Percentiles rank a stretch among this genome's conserved stretches.
Conservation (phyloP, 2,888 invertebrate genomes). For the Philonicus albiceps region DNA sequence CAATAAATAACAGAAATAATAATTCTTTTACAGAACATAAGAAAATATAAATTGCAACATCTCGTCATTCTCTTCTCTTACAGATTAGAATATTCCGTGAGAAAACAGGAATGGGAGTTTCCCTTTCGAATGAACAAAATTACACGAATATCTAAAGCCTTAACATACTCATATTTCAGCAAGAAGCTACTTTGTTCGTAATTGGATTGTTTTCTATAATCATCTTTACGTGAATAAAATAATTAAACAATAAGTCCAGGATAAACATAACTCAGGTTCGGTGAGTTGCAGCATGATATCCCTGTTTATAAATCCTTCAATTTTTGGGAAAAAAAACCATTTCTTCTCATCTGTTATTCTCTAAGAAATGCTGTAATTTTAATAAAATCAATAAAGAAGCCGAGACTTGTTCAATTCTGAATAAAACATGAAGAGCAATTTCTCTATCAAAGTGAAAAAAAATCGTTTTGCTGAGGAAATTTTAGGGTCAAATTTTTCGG, state of each 20-base stretch:
- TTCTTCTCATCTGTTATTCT: neutral
- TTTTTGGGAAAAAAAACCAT: neutral
- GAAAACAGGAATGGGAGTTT: neutral
- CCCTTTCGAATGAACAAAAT: neutral
- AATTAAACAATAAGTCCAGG: neutral
- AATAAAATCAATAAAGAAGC: neutral
- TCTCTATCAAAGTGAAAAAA: neutral
- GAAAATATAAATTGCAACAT: neutral
- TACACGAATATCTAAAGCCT: neutral
- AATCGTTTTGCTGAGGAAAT: neutral
- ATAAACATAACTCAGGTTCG: neutral
- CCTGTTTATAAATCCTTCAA: neutral
- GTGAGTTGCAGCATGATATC: neutral
- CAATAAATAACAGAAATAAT: neutral
- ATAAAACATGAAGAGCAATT: neutral
- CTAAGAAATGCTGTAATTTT: neutral
- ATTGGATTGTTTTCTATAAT: neutral
- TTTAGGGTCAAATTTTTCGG: neutral
- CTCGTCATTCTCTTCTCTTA: neutral
- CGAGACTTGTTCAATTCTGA: neutral
- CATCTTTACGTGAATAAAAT: neutral
- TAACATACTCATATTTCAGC: neutral
- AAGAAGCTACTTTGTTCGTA: neutral
- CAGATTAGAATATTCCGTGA: neutral
- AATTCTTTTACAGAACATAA: neutral